These are phyloP conservation scores for Pseudonaja textilis DNA, from an alignment of 2,113 vertebrate species.

Conservation along the genomic window DNA sequence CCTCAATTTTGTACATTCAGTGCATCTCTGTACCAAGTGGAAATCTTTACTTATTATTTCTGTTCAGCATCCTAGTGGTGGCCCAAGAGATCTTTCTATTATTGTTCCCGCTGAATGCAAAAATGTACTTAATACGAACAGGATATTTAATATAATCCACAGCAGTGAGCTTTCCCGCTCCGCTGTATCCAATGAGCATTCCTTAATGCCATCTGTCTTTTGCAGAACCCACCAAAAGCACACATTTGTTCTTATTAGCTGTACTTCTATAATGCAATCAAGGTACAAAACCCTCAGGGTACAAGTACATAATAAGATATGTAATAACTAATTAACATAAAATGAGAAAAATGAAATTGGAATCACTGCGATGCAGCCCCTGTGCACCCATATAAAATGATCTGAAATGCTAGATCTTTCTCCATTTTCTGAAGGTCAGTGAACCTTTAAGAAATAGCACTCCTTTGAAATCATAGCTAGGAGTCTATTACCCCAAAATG, in stretches of 20 bases:
- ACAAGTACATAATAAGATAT: not conserved
- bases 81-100: not conserved
- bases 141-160: not conserved
- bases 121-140: not conserved
- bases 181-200: not conserved
- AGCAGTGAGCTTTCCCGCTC: not conserved
- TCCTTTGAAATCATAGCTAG: not conserved
- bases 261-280: not conserved
- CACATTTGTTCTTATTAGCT: conserved; percentile 6
- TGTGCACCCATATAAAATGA: not conserved
- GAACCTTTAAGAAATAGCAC: not conserved
- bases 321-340: conserved; percentile 2
- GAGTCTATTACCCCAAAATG: not conserved
- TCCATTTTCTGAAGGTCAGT: not conserved
- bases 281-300: not conserved
- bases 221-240: not conserved
- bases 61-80: not conserved
- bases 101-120: not conserved
- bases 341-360: not conserved
- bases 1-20: not conserved
- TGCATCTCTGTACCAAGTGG: not conserved
- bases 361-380: not conserved
- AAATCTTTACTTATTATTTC: not conserved
- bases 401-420: not conserved
- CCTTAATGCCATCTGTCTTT: conserved; percentile 11